These are phyloP conservation scores for Microctenopoma lineatum DNA, from an alignment of 2,797 vertebrate genomes.

Conservation along the genomic window DNA sequence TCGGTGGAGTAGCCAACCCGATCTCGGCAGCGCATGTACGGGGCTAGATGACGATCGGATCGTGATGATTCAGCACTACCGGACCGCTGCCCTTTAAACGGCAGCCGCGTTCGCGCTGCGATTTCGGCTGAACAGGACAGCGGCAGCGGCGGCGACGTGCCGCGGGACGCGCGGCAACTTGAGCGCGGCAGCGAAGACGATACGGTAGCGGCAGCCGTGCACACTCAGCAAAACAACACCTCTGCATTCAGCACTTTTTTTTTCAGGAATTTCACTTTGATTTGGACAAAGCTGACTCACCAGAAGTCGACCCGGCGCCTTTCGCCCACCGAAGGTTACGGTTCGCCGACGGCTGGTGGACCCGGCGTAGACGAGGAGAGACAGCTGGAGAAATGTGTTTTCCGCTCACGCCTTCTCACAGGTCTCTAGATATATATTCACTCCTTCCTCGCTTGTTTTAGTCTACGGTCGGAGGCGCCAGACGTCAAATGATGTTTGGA, in stretches of 20 bases:
- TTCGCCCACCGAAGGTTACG: slow-evolving; percentile 51
- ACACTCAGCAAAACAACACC: slow-evolving; percentile 74
- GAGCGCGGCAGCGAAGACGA: slow-evolving; percentile 21
- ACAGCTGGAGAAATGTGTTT: slow-evolving; percentile 66
- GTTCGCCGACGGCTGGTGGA: slow-evolving; percentile 50
- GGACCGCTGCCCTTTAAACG: slow-evolving; percentile 59
- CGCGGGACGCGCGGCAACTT: slow-evolving; percentile 27
- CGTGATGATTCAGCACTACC: slow-evolving; percentile 85
- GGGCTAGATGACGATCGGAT: slow-evolving; percentile 47
- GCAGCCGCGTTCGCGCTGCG: slow-evolving; percentile 17
- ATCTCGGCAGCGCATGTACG: slow-evolving; percentile 41
- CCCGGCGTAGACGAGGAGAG: slow-evolving; percentile 47
- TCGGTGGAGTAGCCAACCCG: slow-evolving; percentile 32
- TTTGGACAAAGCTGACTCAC: slow-evolving; percentile 68
- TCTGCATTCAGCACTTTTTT: slow-evolving; percentile 66
- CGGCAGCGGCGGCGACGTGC: slow-evolving; percentile 29
- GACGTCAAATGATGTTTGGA: slow-evolving; percentile 97
- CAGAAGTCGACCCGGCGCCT: slow-evolving; percentile 69
- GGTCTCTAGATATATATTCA: slow-evolving; percentile 71
- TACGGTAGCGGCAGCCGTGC: slow-evolving; percentile 46
- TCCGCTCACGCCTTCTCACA: slow-evolving; percentile 69
- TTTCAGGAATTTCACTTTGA: slow-evolving; percentile 22
- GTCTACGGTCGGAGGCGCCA: slow-evolving; percentile 81
- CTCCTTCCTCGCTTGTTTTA: slow-evolving; percentile 82
- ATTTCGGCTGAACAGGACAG: slow-evolving; percentile 30